Evolutionary conservation across 1,140 invertebrate genomes (phyloP).

Genomic region (Andricus grossulariae): DNA sequence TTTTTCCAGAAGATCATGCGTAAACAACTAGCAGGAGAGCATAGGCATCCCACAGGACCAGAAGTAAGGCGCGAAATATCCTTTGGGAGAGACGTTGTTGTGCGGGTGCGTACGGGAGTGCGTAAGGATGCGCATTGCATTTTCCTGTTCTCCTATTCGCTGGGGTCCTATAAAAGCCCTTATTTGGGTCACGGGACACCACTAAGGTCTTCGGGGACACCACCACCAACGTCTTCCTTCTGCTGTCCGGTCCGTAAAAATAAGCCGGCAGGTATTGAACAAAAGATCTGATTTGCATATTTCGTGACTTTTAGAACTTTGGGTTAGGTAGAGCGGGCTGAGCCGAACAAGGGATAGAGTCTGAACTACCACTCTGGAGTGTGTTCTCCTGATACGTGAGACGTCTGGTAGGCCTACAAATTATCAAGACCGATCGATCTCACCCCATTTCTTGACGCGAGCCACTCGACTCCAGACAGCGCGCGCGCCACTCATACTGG

Average conservation of each 20-base stretch:
- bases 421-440: slow-evolving; percentile 61
- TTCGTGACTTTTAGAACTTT: slow-evolving; percentile 47
- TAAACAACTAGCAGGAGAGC: slow-evolving; percentile 75
- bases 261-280: slow-evolving; percentile 75
- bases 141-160: slow-evolving; percentile 69
- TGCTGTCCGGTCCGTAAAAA: slow-evolving; percentile 69
- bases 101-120: slow-evolving; percentile 53
- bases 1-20: slow-evolving; percentile 66
- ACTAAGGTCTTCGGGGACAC: slow-evolving; percentile 47
- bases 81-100: slow-evolving; percentile 47
- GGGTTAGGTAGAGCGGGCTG: slow-evolving; percentile 11
- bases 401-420: slow-evolving; percentile 74
- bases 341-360: background rate
- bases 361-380: background rate
- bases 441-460: slow-evolving; percentile 6
- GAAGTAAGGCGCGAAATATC: slow-evolving; percentile 34
- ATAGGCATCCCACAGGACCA: slow-evolving; percentile 63
- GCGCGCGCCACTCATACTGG: no score
- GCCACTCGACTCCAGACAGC: background rate
- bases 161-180: slow-evolving; percentile 75
- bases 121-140: slow-evolving; percentile 48
- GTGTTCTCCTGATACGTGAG: slow-evolving; percentile 67
- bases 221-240: slow-evolving; percentile 57
- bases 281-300: slow-evolving; percentile 75
- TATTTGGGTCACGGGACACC: slow-evolving; percentile 73